Conservation (phyloP, 2,113 vertebrate genomes). For the Malurus alboscapulatus region DNA sequence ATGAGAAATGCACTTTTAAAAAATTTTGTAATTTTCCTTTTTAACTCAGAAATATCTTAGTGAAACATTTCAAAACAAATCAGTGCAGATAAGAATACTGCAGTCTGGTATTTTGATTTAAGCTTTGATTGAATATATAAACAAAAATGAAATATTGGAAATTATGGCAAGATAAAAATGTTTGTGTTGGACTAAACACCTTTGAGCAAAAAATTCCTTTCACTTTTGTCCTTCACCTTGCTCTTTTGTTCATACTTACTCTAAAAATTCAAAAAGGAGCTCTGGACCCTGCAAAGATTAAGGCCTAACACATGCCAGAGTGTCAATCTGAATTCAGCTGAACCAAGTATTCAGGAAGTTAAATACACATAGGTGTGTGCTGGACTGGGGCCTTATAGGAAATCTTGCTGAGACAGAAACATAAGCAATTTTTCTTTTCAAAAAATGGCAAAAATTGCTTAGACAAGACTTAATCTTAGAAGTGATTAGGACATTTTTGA, state of each 20-base stretch:
- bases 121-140: not conserved
- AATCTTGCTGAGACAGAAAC: not conserved
- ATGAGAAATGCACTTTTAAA: not conserved
- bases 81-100: not conserved
- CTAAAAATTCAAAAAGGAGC: not conserved
- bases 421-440: not conserved
- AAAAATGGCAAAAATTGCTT: not conserved
- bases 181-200: not conserved
- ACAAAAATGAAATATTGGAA: not conserved
- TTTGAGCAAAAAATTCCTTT: not conserved
- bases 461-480: not conserved
- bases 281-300: not conserved
- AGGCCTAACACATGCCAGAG: not conserved
- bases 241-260: not conserved
- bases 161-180: not conserved
- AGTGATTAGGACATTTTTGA: not conserved
- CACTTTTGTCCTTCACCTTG: not conserved
- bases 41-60: not conserved
- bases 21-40: not conserved
- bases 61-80: not conserved
- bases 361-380: not conserved
- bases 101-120: not conserved
- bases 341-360: not conserved
- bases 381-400: not conserved
- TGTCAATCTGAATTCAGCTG: not conserved